Base-by-base conservation (phyloP, 2,888 invertebrate species). In the Parnassius apollo region DNA sequence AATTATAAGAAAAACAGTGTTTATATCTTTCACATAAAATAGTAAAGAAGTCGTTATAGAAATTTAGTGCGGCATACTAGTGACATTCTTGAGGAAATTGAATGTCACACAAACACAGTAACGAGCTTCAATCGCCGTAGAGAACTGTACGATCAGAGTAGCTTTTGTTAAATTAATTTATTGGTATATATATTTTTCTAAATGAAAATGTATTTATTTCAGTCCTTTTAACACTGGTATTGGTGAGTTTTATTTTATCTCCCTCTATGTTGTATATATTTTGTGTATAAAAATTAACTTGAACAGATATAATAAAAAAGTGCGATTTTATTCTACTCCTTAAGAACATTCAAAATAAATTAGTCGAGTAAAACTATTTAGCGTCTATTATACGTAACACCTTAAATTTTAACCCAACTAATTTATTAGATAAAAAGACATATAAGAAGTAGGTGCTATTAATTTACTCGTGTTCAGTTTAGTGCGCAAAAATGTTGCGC, bases 61-160 rank as follows among this genome's bases (percentile, higher is more conserved):
- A 62, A 57, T 54, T 54, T 13, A 62, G 53, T 58, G 53, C 54
- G 57, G 57, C 58, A 25, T 49, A 50, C 49, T 48, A 13, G 42
- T 53, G 46, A 62, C 58, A 53, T 54, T 46, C 51, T 49, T 49
- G 13, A 58, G 42, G 46, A 62, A 62, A 62, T 62, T 57, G 57
- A 52, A 62, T 48, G 18, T 58, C 52, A 57, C 48, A 49, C 49
- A 62, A 54, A 52, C 51, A 57, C 13, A 52, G 42, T 57, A 62
- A 62, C 52, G 62, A 42, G 18, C 13, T 7, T 13, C 42, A 42
- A 11, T 57, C 7, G 42, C 53, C 46, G 57, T 52, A 42, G 49
- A 55, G 13, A 42, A 57, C 53, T 42, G 11, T 45, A 54, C 25
- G 48, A 46, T 12, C 22, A n/a, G 9, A 13, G 35, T n/a, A n/a